Evolutionary conservation across 2,888 invertebrate genomes (phyloP).

Genomic region (Lissonota sp.): DNA sequence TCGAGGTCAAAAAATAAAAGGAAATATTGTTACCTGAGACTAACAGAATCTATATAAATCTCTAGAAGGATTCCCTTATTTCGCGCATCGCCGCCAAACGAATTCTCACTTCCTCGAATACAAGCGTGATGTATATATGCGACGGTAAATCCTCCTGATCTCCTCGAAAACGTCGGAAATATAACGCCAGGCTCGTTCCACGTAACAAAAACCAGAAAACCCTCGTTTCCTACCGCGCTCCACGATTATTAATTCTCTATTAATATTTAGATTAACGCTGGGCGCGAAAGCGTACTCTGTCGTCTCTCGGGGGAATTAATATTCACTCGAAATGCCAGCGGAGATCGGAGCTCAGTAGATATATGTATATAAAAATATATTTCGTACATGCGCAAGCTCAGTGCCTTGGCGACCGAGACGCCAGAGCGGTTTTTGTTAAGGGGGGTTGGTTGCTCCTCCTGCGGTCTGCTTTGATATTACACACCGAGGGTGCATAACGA

Average conservation of each 20-base stretch:
- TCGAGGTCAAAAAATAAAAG: slow-evolving; percentile 15
- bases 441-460: slow-evolving; percentile 23
- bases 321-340: slow-evolving; percentile 42
- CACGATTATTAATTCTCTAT: slow-evolving; percentile 64
- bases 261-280: slow-evolving; percentile 66
- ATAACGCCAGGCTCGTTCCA: slow-evolving; percentile 12
- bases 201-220: slow-evolving; percentile 30
- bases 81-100: slow-evolving; percentile 45
- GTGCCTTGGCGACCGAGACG: slow-evolving; percentile 80
- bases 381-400: slow-evolving; percentile 76
- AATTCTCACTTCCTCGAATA: slow-evolving; percentile 34
- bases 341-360: slow-evolving; percentile 21
- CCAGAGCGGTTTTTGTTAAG: slow-evolving; percentile 52
- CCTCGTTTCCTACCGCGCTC: slow-evolving; percentile 6
- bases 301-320: slow-evolving; percentile 52
- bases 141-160: slow-evolving; percentile 32
- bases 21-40: slow-evolving; percentile 50
- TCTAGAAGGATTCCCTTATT: slow-evolving; percentile 39
- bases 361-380: background rate
- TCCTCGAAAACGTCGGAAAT: slow-evolving; percentile 44
- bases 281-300: slow-evolving; percentile 19
- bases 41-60: slow-evolving; percentile 36
- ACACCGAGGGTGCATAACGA: slow-evolving; percentile 31
- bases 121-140: slow-evolving; percentile 9
- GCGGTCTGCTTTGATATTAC: slow-evolving; percentile 42